phyloP scores from a whole-genome alignment of 2,113 vertebrate genomes.

The Camelus bactrianus region DNA sequence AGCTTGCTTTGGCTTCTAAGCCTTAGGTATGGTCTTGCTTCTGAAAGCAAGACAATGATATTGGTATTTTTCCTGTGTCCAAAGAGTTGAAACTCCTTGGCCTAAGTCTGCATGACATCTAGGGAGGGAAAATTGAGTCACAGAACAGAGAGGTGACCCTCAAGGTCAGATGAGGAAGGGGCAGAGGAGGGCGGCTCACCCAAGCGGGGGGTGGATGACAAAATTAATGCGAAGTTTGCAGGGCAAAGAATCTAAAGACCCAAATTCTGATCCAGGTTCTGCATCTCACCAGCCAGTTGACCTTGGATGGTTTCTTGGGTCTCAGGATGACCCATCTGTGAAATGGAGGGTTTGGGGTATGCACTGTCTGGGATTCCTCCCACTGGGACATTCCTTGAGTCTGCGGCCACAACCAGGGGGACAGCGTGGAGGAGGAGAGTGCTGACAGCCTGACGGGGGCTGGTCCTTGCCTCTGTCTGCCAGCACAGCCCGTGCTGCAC shows the following conservation, averaged over 20 bases:
- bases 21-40: background rate
- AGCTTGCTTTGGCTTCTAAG: background rate
- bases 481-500: background rate
- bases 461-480: background rate
- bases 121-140: background rate
- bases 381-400: accelerated
- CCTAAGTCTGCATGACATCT: background rate
- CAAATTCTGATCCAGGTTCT: background rate
- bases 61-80: background rate
- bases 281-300: background rate
- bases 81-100: background rate
- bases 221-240: too few relatives aligned
- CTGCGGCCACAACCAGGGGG: background rate
- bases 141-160: background rate
- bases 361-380: background rate
- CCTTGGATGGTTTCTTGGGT: background rate
- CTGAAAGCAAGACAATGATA: background rate
- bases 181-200: background rate
- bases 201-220: background rate
- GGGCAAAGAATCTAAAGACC: background rate
- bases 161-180: background rate
- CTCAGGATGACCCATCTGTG: background rate
- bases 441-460: accelerated
- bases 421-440: accelerated
- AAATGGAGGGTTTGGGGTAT: background rate